Evolutionary conservation across 2,797 vertebrate species (phyloP), one percentile per base, ranked within the genome.

Genomic region (Strix occidentalis): DNA sequence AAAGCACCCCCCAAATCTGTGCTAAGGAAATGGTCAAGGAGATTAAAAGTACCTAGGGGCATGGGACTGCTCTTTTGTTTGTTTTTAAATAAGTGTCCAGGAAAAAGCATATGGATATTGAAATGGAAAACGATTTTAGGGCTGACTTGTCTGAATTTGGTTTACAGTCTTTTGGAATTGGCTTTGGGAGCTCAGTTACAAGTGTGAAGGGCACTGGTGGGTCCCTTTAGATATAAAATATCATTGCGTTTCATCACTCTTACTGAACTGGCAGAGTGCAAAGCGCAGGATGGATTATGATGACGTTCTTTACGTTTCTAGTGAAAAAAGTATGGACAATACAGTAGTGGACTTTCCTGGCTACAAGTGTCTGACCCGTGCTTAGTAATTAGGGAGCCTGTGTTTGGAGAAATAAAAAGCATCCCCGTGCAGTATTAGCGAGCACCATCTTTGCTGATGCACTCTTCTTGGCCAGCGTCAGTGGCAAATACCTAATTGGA

Each of bases 401-500:
- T 1, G 1, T 89, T 81, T 69, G 74, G 72, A 85, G 87, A 24
- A 85, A 21, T 87, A 84, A 90, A 86, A 89, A 82, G 56, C 61
- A 95, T 77, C 77, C 54, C 53, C 6, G 0, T 85, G 17, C 37
- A 75, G 77, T 56, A 16, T 78, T 61, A 63, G 84, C 0, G 4
- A 88, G 60, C 76, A 76, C 76, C 51, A 9, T 90, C 91, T 94
- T 91, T 83, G 83, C 88, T 91, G 95, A 68, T 76, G 80, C 46
- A 13, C 91, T 87, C 65, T 90, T 45, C 85, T 97, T 98, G 97
- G 96, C 97, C 96, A 90, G 50, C 2, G 0, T 66, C 16, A 33
- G 92, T 93, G 96, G 92, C 95, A 91, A 96, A 94, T 95, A 86
- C 95, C 90, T 97, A 97, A 97, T 96, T 92, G 93, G 96, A 95